phyloP scores from a whole-genome alignment of 1,140 invertebrate genomes.

The Diorhabda carinulata region DNA sequence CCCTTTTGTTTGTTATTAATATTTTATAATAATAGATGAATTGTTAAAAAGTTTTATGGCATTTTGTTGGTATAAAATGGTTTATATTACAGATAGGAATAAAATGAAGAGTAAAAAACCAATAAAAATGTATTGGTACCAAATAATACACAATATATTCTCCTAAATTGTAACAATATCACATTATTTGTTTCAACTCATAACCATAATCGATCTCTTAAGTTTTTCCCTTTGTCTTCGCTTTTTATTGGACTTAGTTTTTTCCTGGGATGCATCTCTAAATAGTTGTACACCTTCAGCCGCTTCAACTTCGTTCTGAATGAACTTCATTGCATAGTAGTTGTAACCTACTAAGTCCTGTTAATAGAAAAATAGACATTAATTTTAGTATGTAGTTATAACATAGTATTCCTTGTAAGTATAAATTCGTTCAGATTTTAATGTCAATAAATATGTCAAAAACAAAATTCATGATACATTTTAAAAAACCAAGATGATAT shows the following conservation, averaged over 20 bases:
- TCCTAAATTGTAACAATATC: background rate
- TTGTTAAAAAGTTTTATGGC: no score
- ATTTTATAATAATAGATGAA: no score
- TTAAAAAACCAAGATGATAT: no score
- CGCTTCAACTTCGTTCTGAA: conserved; percentile 75
- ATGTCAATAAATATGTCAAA: no score
- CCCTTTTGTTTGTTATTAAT: no score
- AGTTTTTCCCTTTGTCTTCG: conserved; percentile 64
- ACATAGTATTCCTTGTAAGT: no score
- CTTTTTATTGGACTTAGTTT: conserved; percentile 65
- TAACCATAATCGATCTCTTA: conserved; percentile 61
- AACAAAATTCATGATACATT: no score
- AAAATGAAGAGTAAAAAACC: background rate
- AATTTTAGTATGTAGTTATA: no score
- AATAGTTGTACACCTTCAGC: conserved; percentile 79
- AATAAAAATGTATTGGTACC: background rate
- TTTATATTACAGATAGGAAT: background rate
- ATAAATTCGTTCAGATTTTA: no score
- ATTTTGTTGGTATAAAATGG: no score
- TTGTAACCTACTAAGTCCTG: conserved; percentile 87
- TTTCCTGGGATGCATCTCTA: conserved; percentile 67
- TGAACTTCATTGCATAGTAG: conserved; percentile 73
- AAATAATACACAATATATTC: conserved; percentile 5
- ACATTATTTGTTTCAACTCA: conserved; percentile 20
- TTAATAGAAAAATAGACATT: conserved; percentile 32